A percentile compares a stretch with the other conserved stretches of the same genome.
These are phyloP conservation scores for Latrodectus elegans DNA, from an alignment of 2,888 invertebrate species.

Conservation along the genomic window DNA sequence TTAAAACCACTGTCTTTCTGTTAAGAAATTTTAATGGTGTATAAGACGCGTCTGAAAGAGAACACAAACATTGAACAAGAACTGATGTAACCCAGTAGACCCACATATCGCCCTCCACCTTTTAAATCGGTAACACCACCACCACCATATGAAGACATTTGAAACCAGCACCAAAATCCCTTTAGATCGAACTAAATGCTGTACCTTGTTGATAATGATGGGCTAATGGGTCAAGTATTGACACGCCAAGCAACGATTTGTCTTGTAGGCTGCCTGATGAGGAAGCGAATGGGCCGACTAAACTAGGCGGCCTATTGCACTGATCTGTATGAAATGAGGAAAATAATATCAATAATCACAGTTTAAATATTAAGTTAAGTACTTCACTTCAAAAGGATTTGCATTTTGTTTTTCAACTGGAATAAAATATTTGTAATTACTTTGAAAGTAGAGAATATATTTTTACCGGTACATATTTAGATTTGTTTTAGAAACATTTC, in stretches of 20 bases:
- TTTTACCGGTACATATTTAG: no score
- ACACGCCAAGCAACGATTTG: slow-evolving; percentile 55
- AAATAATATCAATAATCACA: slow-evolving; percentile 6
- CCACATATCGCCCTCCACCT: background rate
- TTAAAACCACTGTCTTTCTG: no score
- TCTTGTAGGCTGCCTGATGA: slow-evolving; percentile 57
- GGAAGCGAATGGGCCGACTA: slow-evolving; percentile 56
- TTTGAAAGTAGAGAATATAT: no score
- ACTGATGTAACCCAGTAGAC: no score
- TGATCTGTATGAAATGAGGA: slow-evolving; percentile 57
- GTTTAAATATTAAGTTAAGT: no score
- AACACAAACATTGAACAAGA: no score
- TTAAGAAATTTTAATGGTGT: no score
- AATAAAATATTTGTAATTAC: no score
- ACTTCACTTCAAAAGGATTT: no score
- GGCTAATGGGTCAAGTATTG: slow-evolving; percentile 56
- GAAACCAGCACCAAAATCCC: slow-evolving; percentile 6
- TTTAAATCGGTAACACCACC: background rate
- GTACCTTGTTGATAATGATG: slow-evolving; percentile 67
- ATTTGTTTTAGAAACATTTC: no score
- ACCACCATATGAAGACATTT: background rate
- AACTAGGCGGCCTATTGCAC: slow-evolving; percentile 65
- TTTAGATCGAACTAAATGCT: slow-evolving; percentile 3
- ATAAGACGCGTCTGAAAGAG: no score
- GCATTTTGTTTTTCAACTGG: no score